These are phyloP conservation scores for Ips typographus DNA, from an alignment of 1,140 invertebrate species.

Conservation along the genomic window DNA sequence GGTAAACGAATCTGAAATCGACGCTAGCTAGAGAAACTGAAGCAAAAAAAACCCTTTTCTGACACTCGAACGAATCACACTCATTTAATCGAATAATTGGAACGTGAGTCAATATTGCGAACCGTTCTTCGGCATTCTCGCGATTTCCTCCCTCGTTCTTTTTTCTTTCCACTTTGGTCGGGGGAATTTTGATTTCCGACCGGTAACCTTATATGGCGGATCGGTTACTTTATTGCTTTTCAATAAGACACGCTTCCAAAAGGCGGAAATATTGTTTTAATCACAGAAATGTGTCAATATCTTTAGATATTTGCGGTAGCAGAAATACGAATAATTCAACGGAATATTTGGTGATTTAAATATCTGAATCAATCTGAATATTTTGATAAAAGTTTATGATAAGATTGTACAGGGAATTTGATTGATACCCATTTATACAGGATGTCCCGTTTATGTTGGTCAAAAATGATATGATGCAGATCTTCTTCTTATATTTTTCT, in stretches of 20 bases:
- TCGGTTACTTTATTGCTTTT: slow-evolving; percentile 4
- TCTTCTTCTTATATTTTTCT: too few species aligned
- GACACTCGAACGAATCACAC: slow-evolving; percentile 34
- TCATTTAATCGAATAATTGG: slow-evolving; percentile 40
- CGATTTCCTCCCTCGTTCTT: slow-evolving; percentile 12
- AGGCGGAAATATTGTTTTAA: too few species aligned
- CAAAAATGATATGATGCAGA: too few species aligned
- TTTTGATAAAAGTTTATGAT: too few species aligned
- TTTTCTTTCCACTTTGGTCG: slow-evolving; percentile 3
- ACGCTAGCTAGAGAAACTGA: slow-evolving; percentile 4
- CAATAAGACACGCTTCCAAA: not conserved
- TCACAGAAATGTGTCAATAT: too few species aligned
- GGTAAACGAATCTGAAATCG: slow-evolving; percentile 12
- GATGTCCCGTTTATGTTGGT: too few species aligned
- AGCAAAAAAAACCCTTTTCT: slow-evolving; percentile 20
- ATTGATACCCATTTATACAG: too few species aligned
- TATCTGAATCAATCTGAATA: too few species aligned
- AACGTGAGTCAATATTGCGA: slow-evolving; percentile 40
- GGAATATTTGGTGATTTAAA: too few species aligned
- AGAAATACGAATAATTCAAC: too few species aligned
- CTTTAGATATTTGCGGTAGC: too few species aligned
- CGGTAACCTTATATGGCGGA: slow-evolving; percentile 6
- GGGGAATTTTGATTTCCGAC: slow-evolving; percentile 5
- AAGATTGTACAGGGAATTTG: too few species aligned
- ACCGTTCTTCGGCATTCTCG: slow-evolving; percentile 24